Conservation (phyloP, 2,113 vertebrate genomes). For the Bufo gargarizans region DNA sequence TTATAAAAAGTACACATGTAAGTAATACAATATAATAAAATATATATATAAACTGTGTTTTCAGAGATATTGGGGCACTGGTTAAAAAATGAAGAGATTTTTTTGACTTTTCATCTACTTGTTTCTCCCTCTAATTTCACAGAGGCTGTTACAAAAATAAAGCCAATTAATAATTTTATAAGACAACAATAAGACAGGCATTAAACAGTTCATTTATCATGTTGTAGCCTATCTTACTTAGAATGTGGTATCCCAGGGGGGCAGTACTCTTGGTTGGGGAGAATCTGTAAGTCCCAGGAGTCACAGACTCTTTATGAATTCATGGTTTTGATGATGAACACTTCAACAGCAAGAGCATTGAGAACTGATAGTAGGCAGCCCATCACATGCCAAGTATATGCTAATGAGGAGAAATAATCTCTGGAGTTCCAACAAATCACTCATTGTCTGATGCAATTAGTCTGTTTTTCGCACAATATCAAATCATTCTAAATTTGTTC, state of each 20-base stretch:
- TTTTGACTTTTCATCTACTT: slow-evolving; percentile 59
- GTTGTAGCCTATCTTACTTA: slow-evolving; percentile 60
- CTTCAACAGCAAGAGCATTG: slow-evolving; percentile 61
- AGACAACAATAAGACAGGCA: slow-evolving; percentile 60
- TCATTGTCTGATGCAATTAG: slow-evolving; percentile 69
- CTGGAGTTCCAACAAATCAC: slow-evolving; percentile 64
- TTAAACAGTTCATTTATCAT: slow-evolving; percentile 62
- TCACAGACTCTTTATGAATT: slow-evolving; percentile 59
- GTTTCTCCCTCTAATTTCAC: slow-evolving; percentile 55
- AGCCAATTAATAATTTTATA: slow-evolving; percentile 62
- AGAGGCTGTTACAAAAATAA: slow-evolving; percentile 60
- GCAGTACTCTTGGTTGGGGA: slow-evolving; percentile 48
- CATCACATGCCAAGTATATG: slow-evolving; percentile 64
- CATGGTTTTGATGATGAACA: slow-evolving; percentile 60
- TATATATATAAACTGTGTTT: background rate
- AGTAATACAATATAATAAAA: background rate
- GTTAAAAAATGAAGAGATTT: background rate
- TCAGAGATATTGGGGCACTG: background rate
- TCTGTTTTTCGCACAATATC: slow-evolving; percentile 66
- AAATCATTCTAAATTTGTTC: slow-evolving; percentile 68
- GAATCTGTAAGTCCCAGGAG: slow-evolving; percentile 63
- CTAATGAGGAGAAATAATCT: slow-evolving; percentile 63
- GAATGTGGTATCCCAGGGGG: slow-evolving; percentile 56
- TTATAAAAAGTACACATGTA: background rate
- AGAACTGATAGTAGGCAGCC: slow-evolving; percentile 66